Conservation (phyloP, 2,113 vertebrate species). For the Chitala chitala region DNA sequence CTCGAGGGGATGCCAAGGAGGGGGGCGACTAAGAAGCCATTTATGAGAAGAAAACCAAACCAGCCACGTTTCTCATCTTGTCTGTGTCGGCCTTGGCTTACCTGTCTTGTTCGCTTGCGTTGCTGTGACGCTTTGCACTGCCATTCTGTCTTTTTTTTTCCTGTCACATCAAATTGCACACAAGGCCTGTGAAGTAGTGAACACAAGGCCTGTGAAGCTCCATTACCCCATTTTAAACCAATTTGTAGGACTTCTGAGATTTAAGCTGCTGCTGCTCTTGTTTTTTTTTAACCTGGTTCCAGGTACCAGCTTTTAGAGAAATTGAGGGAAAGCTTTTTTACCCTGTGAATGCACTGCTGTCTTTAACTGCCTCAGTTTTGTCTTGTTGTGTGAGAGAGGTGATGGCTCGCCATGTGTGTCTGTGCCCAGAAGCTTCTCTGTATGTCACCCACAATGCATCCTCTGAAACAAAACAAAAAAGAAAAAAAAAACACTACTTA, state of each 20-base stretch:
- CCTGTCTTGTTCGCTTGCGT: background rate
- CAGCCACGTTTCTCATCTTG: conserved; percentile 14
- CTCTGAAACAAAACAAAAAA: conserved; percentile 1
- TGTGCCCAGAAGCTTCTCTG: conserved; percentile 7
- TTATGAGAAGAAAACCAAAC: conserved; percentile 27
- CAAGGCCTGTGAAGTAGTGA: background rate
- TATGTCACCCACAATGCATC: background rate
- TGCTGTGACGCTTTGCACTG: background rate
- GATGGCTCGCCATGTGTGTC: conserved; percentile 1
- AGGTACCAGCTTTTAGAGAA: background rate
- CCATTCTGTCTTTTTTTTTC: conserved; percentile 7
- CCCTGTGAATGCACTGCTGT: conserved; percentile 26
- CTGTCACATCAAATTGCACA: background rate
- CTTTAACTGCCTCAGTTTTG: conserved; percentile 22
- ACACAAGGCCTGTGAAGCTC: background rate
- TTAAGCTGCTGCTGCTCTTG: background rate
- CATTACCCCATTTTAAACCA: conserved; percentile 17
- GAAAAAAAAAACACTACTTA: background rate
- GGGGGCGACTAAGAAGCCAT: conserved; percentile 34
- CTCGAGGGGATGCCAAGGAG: conserved; percentile 10
- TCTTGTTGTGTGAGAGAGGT: conserved; percentile 8
- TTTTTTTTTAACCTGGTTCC: background rate
- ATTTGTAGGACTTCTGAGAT: conserved; percentile 20
- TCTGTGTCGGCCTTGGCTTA: background rate
- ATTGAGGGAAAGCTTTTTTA: conserved; percentile 1